These are phyloP conservation scores for Periplaneta americana DNA, from an alignment of 1,140 invertebrate species.

Conservation along the genomic window DNA sequence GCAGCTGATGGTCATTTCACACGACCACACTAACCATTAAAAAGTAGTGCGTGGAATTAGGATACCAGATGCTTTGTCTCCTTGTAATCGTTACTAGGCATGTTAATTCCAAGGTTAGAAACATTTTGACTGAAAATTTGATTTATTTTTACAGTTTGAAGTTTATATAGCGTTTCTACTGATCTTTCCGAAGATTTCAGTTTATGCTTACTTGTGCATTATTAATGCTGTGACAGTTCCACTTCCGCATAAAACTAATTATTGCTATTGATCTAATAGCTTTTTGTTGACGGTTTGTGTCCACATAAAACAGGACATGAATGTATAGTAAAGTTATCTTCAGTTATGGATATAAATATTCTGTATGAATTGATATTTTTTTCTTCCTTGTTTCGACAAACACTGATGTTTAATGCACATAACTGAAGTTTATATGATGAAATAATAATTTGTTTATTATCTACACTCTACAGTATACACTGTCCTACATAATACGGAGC, in stretches of 20 bases:
- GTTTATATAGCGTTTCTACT: neutral
- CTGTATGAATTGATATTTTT: neutral
- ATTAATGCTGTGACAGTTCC: neutral
- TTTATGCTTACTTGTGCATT: neutral
- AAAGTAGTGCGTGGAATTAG: neutral
- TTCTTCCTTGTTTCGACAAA: neutral
- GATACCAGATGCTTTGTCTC: neutral
- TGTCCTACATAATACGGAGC: no score
- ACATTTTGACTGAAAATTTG: neutral
- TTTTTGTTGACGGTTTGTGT: neutral
- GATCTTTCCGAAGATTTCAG: neutral
- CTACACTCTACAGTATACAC: no score
- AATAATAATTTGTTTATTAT: no score
- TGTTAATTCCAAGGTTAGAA: neutral
- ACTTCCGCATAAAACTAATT: neutral
- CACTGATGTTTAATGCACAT: neutral
- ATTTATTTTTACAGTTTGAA: neutral
- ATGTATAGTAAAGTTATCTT: neutral
- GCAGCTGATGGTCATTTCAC: constrained; percentile 34
- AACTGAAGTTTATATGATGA: neutral
- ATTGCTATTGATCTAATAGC: neutral
- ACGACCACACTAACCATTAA: constrained; percentile 11
- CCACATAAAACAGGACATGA: neutral
- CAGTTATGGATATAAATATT: neutral
- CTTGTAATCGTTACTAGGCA: neutral